Percentiles rank a stretch among this genome's conserved stretches.
Evolutionary conservation across 2,888 invertebrate species (phyloP).

Genomic region (Rhingia campestris): DNA sequence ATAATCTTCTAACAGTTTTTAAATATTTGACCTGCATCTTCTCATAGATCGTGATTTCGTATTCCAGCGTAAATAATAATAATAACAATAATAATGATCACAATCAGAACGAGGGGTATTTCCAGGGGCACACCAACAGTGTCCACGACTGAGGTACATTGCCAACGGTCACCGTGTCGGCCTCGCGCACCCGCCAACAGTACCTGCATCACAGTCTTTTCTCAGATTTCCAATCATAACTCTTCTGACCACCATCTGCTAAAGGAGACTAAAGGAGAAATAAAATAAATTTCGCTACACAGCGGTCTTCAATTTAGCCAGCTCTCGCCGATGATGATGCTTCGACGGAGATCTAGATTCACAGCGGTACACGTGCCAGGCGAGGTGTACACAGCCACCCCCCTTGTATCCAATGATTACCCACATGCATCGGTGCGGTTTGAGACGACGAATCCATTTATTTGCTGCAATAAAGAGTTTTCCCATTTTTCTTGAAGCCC

Average conservation of each 20-base stretch:
- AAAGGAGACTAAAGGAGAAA: conserved; percentile 44
- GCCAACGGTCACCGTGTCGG: conserved; percentile 30
- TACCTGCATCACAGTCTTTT: conserved; percentile 53
- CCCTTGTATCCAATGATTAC: conserved; percentile 61
- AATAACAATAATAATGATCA: conserved; percentile 69
- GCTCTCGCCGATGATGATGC: conserved; percentile 53
- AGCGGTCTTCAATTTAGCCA: conserved; percentile 53
- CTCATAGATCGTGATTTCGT: conserved; percentile 62
- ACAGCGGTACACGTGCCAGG: conserved; percentile 65
- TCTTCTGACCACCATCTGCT: conserved; percentile 69
- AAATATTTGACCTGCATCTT: conserved; percentile 70
- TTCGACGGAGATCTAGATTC: conserved; percentile 67
- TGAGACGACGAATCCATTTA: conserved; percentile 67
- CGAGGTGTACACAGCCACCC: conserved; percentile 11
- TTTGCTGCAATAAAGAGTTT: conserved; percentile 69
- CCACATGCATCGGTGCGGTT: conserved; percentile 55
- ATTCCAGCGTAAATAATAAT: conserved; percentile 66
- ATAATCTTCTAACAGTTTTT: conserved; percentile 62
- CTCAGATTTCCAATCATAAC: conserved; percentile 68
- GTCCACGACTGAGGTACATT: conserved; percentile 34
- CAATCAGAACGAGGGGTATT: conserved; percentile 56
- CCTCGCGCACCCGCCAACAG: conserved; percentile 32
- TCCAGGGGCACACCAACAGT: conserved; percentile 45
- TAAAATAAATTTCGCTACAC: conserved; percentile 69
- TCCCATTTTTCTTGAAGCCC: conserved; percentile 59